These are phyloP conservation scores for Lacerta agilis DNA, from an alignment of 2,797 vertebrate genomes.

Conservation along the genomic window DNA sequence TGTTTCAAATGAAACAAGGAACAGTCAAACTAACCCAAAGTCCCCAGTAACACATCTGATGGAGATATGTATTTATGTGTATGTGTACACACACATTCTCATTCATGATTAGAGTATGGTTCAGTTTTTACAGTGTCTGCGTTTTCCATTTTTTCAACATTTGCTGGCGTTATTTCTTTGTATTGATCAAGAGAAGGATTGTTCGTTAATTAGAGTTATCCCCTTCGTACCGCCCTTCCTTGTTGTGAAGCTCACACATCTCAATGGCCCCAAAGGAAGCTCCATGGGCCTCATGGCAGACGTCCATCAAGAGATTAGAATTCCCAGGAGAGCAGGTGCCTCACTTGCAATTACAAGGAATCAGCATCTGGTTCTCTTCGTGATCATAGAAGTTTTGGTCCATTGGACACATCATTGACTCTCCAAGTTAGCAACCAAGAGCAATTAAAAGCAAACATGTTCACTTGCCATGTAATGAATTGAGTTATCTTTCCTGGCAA, in stretches of 20 bases:
- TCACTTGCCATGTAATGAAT: slow-evolving; percentile 13
- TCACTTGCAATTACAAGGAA: neutral
- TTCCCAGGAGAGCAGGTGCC: neutral
- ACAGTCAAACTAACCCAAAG: neutral
- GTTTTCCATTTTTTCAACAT: neutral
- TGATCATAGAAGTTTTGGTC: neutral
- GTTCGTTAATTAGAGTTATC: neutral
- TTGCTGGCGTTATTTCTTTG: neutral
- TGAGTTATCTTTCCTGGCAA: slow-evolving; percentile 3
- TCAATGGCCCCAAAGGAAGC: neutral
- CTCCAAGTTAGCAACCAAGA: neutral
- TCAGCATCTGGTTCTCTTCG: neutral
- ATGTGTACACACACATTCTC: too few relatives aligned
- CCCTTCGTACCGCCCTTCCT: neutral
- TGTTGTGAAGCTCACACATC: neutral
- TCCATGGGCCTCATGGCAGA: neutral
- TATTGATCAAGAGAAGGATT: neutral
- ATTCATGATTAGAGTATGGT: neutral
- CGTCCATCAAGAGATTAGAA: neutral
- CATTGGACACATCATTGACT: neutral
- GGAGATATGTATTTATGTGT: too few relatives aligned
- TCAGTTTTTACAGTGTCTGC: neutral
- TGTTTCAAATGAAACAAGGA: neutral
- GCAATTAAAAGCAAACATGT: neutral
- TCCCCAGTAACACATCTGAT: neutral